Conservation (phyloP, 92 coral and sea anemone genomes). For the Siderastrea radians region DNA sequence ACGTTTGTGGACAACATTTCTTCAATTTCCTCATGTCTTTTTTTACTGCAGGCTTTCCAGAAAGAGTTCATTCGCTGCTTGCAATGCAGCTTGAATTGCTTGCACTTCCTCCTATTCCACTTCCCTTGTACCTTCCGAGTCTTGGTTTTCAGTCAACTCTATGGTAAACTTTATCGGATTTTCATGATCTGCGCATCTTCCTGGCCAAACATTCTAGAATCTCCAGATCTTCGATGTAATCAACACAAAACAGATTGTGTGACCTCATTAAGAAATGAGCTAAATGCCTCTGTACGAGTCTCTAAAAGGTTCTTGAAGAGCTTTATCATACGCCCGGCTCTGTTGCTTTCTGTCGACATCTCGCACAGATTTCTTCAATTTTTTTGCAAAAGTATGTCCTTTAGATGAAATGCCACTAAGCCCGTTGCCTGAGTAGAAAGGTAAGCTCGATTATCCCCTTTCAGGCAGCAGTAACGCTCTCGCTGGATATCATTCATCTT, state of each 20-base stretch:
- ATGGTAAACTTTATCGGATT: slow-evolving; percentile 58
- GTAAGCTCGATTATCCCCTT: slow-evolving; percentile 51
- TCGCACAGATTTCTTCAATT: slow-evolving; percentile 60
- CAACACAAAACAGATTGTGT: slow-evolving; percentile 66
- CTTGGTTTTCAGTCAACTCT: background rate
- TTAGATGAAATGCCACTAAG: slow-evolving; percentile 64
- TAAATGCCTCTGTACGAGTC: slow-evolving; percentile 44
- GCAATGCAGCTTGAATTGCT: background rate
- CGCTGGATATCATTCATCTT: no score
- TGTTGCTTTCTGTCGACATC: slow-evolving; percentile 67
- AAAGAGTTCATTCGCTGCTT: background rate
- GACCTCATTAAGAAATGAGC: slow-evolving; percentile 70
- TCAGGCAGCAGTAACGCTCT: no score
- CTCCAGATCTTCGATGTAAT: slow-evolving; percentile 48
- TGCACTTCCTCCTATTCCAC: background rate
- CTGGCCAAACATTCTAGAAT: slow-evolving; percentile 42
- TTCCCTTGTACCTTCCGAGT: background rate
- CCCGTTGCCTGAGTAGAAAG: slow-evolving; percentile 42
- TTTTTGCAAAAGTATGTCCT: slow-evolving; percentile 68
- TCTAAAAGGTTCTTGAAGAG: slow-evolving; percentile 61
- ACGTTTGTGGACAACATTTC: background rate
- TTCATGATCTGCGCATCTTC: slow-evolving; percentile 57
- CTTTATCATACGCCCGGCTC: slow-evolving; percentile 69
- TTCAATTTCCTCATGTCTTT: background rate
- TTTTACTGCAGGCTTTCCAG: background rate